Conservation (phyloP, 2,113 vertebrate genomes). For the Ellobius talpinus region DNA sequence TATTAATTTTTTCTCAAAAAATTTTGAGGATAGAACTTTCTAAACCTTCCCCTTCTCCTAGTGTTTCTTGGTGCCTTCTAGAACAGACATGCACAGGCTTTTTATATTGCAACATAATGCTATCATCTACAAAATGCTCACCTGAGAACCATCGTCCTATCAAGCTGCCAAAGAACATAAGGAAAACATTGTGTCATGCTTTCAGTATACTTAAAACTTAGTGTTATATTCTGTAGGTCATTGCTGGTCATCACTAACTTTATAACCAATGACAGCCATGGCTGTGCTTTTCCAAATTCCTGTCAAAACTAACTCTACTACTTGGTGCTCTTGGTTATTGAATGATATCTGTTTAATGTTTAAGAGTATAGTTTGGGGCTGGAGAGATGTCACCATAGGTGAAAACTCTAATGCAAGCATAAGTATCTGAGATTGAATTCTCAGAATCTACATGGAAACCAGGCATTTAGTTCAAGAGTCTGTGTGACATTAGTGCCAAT, state of each 20-base stretch:
- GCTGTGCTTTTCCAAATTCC: constrained; percentile 56
- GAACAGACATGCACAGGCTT: not conserved
- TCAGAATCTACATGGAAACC: not conserved
- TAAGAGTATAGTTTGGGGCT: not conserved
- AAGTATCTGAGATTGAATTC: not conserved
- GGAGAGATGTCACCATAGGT: not conserved
- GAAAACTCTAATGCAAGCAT: not conserved
- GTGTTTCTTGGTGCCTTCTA: constrained; percentile 23
- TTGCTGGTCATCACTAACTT: constrained; percentile 52
- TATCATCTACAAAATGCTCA: not conserved
- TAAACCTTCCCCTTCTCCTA: constrained; percentile 35
- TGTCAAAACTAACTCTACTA: constrained; percentile 66
- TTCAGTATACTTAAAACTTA: not conserved
- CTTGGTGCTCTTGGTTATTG: not conserved
- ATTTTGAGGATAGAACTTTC: constrained; percentile 1
- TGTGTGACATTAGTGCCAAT: not conserved
- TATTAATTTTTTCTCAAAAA: constrained; percentile 50
- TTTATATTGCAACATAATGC: not conserved
- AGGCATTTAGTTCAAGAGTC: not conserved
- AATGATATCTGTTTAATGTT: not conserved
- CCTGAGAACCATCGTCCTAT: not conserved
- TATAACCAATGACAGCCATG: constrained; percentile 72
- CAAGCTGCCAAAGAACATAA: not conserved
- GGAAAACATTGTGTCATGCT: not conserved
- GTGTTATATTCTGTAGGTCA: not conserved